These are phyloP conservation scores for Troides helena DNA, from an alignment of 2,888 invertebrate species.

Conservation along the genomic window DNA sequence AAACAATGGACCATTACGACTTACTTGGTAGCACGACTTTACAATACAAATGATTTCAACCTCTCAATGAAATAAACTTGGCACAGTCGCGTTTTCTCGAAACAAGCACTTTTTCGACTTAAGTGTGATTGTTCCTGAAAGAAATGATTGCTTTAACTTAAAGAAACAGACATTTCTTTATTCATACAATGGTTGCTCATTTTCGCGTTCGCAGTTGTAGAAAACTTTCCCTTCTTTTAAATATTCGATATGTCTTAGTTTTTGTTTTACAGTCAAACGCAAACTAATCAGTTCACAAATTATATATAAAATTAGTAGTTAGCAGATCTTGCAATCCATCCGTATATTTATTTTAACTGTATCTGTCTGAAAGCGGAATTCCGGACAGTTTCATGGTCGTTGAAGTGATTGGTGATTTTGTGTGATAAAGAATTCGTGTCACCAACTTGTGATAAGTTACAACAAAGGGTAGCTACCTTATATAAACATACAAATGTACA, in stretches of 20 bases:
- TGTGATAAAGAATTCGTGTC: no score
- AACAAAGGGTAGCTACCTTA: no score
- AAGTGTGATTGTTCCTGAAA: constrained; percentile 15
- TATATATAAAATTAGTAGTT: no score
- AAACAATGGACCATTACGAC: constrained; percentile 68
- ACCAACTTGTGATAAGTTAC: no score
- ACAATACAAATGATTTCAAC: constrained; percentile 25
- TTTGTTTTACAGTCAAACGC: constrained; percentile 31
- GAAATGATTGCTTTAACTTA: constrained; percentile 15
- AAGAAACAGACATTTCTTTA: constrained; percentile 16
- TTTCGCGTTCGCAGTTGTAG: constrained; percentile 30
- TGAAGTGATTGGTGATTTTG: no score
- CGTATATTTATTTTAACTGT: no score
- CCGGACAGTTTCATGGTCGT: no score
- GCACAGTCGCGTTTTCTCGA: constrained; percentile 15
- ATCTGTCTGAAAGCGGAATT: no score
- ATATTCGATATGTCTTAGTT: constrained; percentile 20
- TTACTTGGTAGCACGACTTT: constrained; percentile 39
- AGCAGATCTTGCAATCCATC: no score
- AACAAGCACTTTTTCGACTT: constrained; percentile 16
- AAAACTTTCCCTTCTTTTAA: constrained; percentile 40
- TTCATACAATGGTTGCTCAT: constrained; percentile 20
- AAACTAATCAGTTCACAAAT: background rate
- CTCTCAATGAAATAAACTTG: constrained; percentile 18
- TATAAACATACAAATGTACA: no score